phyloP scores from a whole-genome alignment of 1,140 invertebrate species.

The Metopolophium dirhodum region DNA sequence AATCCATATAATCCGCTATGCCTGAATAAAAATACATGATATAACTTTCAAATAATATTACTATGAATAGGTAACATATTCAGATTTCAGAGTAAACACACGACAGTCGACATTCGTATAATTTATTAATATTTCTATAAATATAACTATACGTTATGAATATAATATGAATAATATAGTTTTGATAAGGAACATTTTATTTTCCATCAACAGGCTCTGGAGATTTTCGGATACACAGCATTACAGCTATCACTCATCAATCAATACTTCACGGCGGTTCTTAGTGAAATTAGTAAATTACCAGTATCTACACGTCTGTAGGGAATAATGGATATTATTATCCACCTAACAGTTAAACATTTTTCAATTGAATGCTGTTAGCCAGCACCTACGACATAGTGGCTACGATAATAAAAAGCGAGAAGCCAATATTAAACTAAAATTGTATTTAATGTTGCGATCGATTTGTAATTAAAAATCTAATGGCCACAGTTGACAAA shows the following conservation, averaged over 20 bases:
- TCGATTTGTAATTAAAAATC: neutral
- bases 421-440: neutral
- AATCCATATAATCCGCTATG: conserved; percentile 45
- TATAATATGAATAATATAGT: neutral
- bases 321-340: neutral
- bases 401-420: too few relatives aligned
- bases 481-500: neutral
- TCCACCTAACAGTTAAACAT: neutral
- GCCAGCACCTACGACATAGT: too few relatives aligned
- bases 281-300: too few relatives aligned
- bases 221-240: neutral
- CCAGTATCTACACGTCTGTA: too few relatives aligned
- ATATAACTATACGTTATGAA: neutral
- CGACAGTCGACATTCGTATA: neutral
- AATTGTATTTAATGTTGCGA: neutral
- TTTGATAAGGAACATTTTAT: neutral
- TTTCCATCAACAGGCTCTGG: neutral
- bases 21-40: neutral
- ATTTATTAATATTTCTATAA: neutral
- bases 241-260: neutral
- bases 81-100: neutral
- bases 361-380: neutral
- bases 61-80: neutral
- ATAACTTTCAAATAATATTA: neutral
- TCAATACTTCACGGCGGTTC: neutral